A percentile compares a stretch with the other conserved stretches of the same genome.
These are phyloP conservation scores for Rotaria sp. DNA, from an alignment of 2,888 invertebrate genomes.

Conservation along the genomic window DNA sequence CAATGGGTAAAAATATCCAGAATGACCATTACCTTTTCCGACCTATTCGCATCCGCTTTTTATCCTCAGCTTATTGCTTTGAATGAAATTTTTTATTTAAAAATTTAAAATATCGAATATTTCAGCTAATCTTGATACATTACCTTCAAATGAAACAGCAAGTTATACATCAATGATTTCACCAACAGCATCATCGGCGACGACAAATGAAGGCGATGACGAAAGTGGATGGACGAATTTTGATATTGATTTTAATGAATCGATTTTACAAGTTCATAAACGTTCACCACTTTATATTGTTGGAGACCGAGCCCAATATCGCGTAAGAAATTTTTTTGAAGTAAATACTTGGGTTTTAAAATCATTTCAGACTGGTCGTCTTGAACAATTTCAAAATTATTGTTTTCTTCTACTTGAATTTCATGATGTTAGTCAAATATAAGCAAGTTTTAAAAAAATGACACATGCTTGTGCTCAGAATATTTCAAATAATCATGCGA, in stretches of 20 bases:
- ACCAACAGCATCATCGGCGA: background rate
- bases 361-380: constrained; percentile 7
- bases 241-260: constrained; percentile 19
- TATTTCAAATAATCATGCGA: constrained; percentile 49
- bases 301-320: background rate
- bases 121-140: background rate
- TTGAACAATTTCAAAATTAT: constrained; percentile 30
- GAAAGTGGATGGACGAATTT: background rate
- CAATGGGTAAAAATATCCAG: background rate
- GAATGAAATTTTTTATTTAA: background rate
- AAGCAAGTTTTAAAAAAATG: constrained; percentile 86
- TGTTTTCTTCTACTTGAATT: constrained; percentile 81
- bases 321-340: background rate
- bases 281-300: too few relatives aligned
- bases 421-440: constrained; percentile 77
- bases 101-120: background rate
- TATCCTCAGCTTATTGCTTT: background rate
- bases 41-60: background rate
- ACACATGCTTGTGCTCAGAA: constrained; percentile 84
- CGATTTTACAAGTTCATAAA: constrained; percentile 19
- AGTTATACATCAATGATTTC: background rate
- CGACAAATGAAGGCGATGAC: background rate
- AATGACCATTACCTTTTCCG: background rate
- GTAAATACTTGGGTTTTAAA: too few relatives aligned
- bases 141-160: background rate